These are phyloP conservation scores for Drosophila rubida DNA, from an alignment of 2,888 invertebrate species.

Conservation along the genomic window DNA sequence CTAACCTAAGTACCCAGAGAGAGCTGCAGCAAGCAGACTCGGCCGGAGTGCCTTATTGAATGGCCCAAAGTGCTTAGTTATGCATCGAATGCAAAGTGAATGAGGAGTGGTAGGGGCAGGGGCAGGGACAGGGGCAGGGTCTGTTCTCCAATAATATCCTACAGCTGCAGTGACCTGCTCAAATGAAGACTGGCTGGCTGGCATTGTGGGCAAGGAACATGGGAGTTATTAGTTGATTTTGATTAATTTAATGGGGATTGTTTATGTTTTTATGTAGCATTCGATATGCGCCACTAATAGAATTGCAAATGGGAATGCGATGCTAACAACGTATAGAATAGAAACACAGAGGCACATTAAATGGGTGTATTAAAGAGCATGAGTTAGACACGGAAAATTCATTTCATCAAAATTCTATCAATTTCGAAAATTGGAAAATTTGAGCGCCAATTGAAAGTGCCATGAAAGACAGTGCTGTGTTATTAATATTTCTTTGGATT, in stretches of 20 bases:
- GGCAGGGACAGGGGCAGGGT: too few species aligned
- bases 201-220: constrained; percentile 32
- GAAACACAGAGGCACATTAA: background rate
- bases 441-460: too few species aligned
- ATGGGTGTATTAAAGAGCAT: background rate
- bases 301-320: background rate
- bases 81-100: constrained; percentile 42
- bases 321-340: background rate
- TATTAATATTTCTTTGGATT: too few species aligned
- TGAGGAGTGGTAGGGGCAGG: constrained; percentile 13
- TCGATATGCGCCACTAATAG: background rate
- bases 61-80: constrained; percentile 48
- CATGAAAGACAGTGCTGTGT: too few species aligned
- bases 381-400: too few species aligned
- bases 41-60: constrained; percentile 40
- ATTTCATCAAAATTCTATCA: too few species aligned
- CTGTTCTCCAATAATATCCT: constrained; percentile 28
- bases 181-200: constrained; percentile 19
- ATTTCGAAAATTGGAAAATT: too few species aligned
- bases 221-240: constrained; percentile 42
- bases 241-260: constrained; percentile 56
- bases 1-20: constrained; percentile 15
- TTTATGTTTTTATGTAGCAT: constrained; percentile 19
- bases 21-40: constrained; percentile 3
- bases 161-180: constrained; percentile 29